Base-by-base conservation (phyloP, 1,140 invertebrate species). In the Rhyacophila brunnea region DNA sequence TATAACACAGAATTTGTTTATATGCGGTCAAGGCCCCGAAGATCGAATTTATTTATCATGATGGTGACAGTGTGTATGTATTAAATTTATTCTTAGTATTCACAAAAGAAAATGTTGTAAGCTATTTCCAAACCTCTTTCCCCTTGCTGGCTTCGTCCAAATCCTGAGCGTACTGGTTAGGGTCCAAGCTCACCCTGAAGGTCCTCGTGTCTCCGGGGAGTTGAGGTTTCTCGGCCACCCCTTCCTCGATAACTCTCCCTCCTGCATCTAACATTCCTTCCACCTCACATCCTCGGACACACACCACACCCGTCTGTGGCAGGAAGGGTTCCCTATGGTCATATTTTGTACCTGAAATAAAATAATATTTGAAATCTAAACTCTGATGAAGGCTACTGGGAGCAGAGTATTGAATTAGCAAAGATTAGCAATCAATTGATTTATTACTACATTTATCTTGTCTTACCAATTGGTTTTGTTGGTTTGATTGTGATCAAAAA, bases 241-340 rank as follows among this genome's bases (percentile, higher is more conserved):
- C 94, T 77, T 99, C 97, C 75, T 99, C 97, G 52, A 99, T 96
- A 1, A 99, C 91, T 63, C 95, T 85, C 0, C 97, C 97, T 64
- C 92, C 91, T 14, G 88, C 87, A 73, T 99, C 96, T n/a, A 99
- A 74, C 92, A 99, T 95, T 11, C 97, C 97, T 78, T 99, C 96
- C 17, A 99, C 88, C 78, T 99, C 98, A 80, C 98, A 99, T 0
- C 98, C 98, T 35, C 98, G 81, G 0, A 99, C 94, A 71, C 88
- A 93, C 0, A 86, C 84, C 43, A 99, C 79, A 1, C 96, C 95
- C 34, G 96, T 92, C 82, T 97, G 93, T 1, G 91, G 86, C 42
- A 94, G 82, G 71, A 98, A 96, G 6, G 92, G 87, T 42, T 89
- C 77, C 62, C 89, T 86, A 61, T 88, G 85, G 68, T 90, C 88